These are phyloP conservation scores for Lytechinus pictus DNA, from an alignment of 35 echinoderm and acorn worm genomes.

Conservation along the genomic window DNA sequence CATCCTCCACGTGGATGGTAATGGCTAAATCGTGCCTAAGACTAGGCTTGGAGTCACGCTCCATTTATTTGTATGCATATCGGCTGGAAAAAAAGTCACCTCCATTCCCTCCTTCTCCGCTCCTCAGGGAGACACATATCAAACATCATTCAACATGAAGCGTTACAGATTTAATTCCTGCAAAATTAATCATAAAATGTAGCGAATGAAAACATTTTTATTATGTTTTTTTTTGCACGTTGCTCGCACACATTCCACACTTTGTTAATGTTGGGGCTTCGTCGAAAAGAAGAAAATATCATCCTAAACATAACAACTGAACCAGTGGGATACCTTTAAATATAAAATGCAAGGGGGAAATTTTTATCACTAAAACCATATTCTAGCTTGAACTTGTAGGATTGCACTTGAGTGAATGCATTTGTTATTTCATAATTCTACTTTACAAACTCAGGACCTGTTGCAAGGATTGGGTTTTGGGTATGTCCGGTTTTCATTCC, in stretches of 20 bases:
- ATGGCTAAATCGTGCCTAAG: neutral
- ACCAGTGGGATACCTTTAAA: no score
- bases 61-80: constrained; percentile 19
- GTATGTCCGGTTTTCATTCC: no score
- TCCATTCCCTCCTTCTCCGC: neutral
- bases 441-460: no score
- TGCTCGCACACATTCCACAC: neutral
- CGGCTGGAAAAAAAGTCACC: neutral
- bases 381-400: no score
- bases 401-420: no score
- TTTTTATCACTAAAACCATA: no score
- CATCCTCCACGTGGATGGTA: neutral
- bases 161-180: neutral
- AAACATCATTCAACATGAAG: neutral
- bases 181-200: neutral
- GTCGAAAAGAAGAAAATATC: no score
- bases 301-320: no score
- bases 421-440: no score
- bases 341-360: no score
- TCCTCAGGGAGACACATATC: neutral
- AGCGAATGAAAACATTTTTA: neutral
- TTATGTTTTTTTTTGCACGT: neutral
- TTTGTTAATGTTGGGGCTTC: no score
- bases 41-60: neutral
- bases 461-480: no score